A percentile compares a stretch with the other conserved stretches of the same genome.
These are phyloP conservation scores for Ictalurus punctatus DNA, from an alignment of 2,113 vertebrate genomes.

Conservation along the genomic window DNA sequence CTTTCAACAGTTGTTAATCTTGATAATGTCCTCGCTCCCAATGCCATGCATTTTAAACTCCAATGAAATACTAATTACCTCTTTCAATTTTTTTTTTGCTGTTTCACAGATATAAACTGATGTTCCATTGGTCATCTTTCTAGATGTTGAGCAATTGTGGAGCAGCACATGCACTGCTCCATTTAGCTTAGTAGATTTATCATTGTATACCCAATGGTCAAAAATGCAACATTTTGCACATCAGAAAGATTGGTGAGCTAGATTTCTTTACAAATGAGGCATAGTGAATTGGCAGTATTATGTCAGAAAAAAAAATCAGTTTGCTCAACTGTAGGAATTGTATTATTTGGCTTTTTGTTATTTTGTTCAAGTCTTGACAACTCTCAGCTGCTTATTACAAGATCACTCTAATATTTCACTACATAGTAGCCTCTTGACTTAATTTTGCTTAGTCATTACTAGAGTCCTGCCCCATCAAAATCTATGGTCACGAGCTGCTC, in stretches of 20 bases:
- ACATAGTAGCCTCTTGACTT: background rate
- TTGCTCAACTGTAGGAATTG: background rate
- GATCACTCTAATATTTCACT: background rate
- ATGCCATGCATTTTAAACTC: background rate
- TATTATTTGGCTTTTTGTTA: background rate
- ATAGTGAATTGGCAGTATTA: background rate
- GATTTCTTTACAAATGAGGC: background rate
- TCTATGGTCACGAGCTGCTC: background rate
- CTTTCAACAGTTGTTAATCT: background rate
- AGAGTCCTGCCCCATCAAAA: background rate
- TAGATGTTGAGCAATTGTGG: background rate
- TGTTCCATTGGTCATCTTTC: background rate
- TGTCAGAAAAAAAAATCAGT: background rate
- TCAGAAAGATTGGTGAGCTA: background rate
- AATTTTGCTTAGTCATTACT: background rate
- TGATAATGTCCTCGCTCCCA: background rate
- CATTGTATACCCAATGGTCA: background rate
- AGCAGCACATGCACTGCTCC: background rate
- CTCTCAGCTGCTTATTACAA: background rate
- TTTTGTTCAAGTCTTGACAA: background rate
- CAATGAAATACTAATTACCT: background rate
- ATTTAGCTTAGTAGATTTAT: background rate
- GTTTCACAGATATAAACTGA: background rate
- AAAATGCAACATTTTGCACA: background rate
- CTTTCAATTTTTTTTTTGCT: background rate